These are phyloP conservation scores for Vanessa atalanta DNA, from an alignment of 1,140 invertebrate genomes.

Conservation along the genomic window DNA sequence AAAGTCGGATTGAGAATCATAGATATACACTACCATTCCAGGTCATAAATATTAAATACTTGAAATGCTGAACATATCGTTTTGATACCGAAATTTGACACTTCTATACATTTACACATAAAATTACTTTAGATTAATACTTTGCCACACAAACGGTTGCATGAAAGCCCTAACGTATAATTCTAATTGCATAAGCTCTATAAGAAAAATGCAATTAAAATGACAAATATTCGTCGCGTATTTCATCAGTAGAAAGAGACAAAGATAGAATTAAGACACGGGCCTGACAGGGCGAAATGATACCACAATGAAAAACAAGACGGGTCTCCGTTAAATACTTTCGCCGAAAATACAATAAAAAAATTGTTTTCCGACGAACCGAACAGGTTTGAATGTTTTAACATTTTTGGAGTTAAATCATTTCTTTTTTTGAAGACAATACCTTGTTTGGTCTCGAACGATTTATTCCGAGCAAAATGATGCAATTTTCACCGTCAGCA, in stretches of 20 bases:
- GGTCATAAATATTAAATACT: too few relatives aligned
- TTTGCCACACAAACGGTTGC: too few relatives aligned
- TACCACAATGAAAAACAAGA: not conserved
- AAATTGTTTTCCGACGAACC: not conserved
- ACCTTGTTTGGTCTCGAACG: not conserved
- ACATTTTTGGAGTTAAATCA: not conserved
- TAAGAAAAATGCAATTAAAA: not conserved
- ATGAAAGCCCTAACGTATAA: too few relatives aligned
- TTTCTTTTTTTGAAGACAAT: not conserved
- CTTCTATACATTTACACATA: too few relatives aligned
- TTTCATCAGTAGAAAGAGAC: not conserved
- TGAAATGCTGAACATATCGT: too few relatives aligned
- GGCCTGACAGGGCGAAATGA: not conserved
- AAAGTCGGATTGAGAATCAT: too few relatives aligned
- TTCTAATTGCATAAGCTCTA: too few relatives aligned
- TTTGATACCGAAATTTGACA: too few relatives aligned
- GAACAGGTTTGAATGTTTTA: not conserved
- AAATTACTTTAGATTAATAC: too few relatives aligned
- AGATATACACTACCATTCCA: too few relatives aligned
- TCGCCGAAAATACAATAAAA: slow-evolving; percentile 2
- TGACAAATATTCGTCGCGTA: not conserved
- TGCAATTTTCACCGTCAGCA: not conserved
- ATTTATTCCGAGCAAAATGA: slow-evolving; percentile 7
- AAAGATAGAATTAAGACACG: not conserved
- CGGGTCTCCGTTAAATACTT: not conserved